Evolutionary conservation across 2,797 vertebrate species (phyloP), one percentile per base, ranked within the genome.

Genomic region (Aratinga solstitialis): DNA sequence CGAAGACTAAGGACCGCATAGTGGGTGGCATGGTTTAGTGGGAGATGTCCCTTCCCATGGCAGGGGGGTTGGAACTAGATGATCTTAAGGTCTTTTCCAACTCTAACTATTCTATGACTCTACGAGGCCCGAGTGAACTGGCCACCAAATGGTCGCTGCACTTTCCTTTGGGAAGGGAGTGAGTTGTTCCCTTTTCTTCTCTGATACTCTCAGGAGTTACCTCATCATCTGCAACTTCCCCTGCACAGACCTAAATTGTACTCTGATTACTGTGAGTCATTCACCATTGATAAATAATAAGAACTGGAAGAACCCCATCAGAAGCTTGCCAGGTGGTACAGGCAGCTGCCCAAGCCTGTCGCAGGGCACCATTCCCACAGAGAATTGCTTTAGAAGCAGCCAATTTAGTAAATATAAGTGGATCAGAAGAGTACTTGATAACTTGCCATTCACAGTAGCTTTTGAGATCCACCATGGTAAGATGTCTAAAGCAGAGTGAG

Each of bases 121-220:
- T 18, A 17, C 7, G 50, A 18, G 48, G 22, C 56, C n/a, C 5
- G 18, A 34, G 59, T 6, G 29, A 90, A 40, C 7, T 3, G 8
- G 13, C 1, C 7, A 18, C 21, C 16, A 80, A 82, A 79, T 6
- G 15, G 36, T 47, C 1, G 0, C 17, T 54, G 72, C 0, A 3
- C 8, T 29, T 91, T 45, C 59, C 23, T 68, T 83, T 45, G 43
- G 53, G 75, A 80, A 72, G 30, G 18, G 32, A 76, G 7, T 1
- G 1, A 53, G 17, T 42, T 1, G 1, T 40, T 84, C 9, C 10
- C 2, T 23, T 76, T 12, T 4, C 7, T 77, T n/a, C 50, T 65
- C 43, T n/a, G 66, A 16, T 17, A 9, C 43, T 48, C 45, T 45
- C 43, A 36, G 54, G 38, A 75, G 22, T 7, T 34, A 75, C 17